These are phyloP conservation scores for Diabrotica undecimpunctata DNA, from an alignment of 1,140 invertebrate genomes.

Conservation along the genomic window DNA sequence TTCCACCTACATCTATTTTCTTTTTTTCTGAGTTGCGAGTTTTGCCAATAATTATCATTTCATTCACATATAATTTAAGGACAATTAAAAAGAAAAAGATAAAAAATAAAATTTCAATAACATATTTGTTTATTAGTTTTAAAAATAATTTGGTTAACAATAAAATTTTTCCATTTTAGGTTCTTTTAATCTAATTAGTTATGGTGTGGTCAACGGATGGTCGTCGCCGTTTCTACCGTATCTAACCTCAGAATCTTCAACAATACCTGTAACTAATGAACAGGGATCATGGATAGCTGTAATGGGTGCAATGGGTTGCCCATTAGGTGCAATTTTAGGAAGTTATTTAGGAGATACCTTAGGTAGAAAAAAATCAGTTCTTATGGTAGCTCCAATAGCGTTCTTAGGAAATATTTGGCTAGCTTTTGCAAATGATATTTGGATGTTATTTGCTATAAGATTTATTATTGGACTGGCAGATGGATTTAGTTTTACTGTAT, in stretches of 20 bases:
- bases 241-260: slow-evolving; percentile 2
- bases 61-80: no score
- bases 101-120: no score
- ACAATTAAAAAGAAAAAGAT: no score
- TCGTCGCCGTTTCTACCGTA: slow-evolving; percentile 1
- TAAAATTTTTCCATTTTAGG: neutral
- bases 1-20: no score
- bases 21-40: no score
- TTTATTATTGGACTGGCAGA: slow-evolving; percentile 60
- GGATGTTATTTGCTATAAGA: slow-evolving; percentile 46
- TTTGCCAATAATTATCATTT: no score
- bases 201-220: slow-evolving; percentile 7
- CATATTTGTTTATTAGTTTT: no score
- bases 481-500: slow-evolving; percentile 59
- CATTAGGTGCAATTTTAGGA: slow-evolving; percentile 48
- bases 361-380: slow-evolving; percentile 59
- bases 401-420: slow-evolving; percentile 62
- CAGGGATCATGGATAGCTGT: slow-evolving; percentile 45
- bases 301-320: slow-evolving; percentile 47
- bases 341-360: slow-evolving; percentile 51
- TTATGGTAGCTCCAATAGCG: slow-evolving; percentile 54
- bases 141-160: no score
- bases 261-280: slow-evolving; percentile 8
- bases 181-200: neutral
- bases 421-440: slow-evolving; percentile 49